phyloP scores from a whole-genome alignment of 2,888 invertebrate species.

The Chrysina gloriosa region DNA sequence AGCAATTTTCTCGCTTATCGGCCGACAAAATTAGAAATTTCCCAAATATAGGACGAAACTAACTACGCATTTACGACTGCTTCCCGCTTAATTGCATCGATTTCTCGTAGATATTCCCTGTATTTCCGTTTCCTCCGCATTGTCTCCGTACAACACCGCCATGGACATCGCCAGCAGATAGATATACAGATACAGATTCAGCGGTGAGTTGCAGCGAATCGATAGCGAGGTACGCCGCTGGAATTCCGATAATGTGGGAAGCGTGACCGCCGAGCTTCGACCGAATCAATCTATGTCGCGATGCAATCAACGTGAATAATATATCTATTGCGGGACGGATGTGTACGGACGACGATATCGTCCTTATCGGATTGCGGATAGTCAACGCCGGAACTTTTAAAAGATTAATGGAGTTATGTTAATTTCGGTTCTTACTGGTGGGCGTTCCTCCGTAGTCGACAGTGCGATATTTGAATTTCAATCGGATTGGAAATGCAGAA shows the following conservation, averaged over 20 bases:
- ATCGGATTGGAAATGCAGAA: no score
- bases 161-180: neutral
- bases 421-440: no score
- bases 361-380: neutral
- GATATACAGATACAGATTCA: neutral
- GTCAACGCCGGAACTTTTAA: neutral
- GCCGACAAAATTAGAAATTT: no score
- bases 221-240: neutral
- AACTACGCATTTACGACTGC: no score
- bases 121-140: no score
- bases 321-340: neutral
- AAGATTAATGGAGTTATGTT: constrained; percentile 13
- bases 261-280: neutral
- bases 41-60: no score
- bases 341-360: neutral
- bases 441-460: neutral
- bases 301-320: constrained; percentile 19
- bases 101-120: no score
- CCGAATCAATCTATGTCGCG: constrained; percentile 17
- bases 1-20: no score
- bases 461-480: neutral
- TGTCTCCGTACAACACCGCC: no score
- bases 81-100: no score
- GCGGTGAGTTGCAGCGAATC: neutral
- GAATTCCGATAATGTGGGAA: neutral